A percentile compares a stretch with the other conserved stretches of the same genome.
phyloP scores from a whole-genome alignment of 2,888 invertebrate genomes.

The Torymus texanus region DNA sequence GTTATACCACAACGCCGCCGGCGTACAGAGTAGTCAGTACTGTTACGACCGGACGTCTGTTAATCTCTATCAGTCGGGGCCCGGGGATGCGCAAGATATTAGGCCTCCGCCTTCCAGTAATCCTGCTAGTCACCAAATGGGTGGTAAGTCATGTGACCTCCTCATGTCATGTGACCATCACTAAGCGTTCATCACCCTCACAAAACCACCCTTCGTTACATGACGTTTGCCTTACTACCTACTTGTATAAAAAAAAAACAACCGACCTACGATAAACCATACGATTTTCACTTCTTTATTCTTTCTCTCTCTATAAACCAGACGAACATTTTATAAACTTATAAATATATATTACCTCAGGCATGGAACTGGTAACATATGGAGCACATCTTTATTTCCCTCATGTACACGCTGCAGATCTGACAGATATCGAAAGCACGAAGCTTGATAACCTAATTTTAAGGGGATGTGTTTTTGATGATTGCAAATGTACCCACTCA shows the following conservation, averaged over 20 bases:
- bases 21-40: conserved; percentile 78
- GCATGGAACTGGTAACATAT: conserved; percentile 47
- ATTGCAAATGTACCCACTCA: conserved; percentile 18
- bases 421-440: conserved; percentile 33
- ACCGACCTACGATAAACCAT: conserved; percentile 18
- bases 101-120: conserved; percentile 73
- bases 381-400: conserved; percentile 39
- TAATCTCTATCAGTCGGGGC: conserved; percentile 73
- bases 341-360: conserved; percentile 33
- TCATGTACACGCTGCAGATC: conserved; percentile 35
- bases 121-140: conserved; percentile 75
- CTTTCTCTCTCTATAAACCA: conserved; percentile 15
- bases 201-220: conserved; percentile 30
- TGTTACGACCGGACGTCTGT: conserved; percentile 79
- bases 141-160: conserved; percentile 76
- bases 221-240: conserved; percentile 30
- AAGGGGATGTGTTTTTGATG: conserved; percentile 15
- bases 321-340: conserved; percentile 18
- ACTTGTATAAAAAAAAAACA: conserved; percentile 28
- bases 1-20: conserved; percentile 76
- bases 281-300: conserved; percentile 10
- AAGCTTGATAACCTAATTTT: conserved; percentile 38
- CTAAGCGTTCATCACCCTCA: conserved; percentile 59
- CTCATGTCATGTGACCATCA: conserved; percentile 75
- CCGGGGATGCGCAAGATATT: conserved; percentile 72